These are phyloP conservation scores for Apodemia hepburni DNA, from an alignment of 2,888 invertebrate genomes.

Conservation along the genomic window DNA sequence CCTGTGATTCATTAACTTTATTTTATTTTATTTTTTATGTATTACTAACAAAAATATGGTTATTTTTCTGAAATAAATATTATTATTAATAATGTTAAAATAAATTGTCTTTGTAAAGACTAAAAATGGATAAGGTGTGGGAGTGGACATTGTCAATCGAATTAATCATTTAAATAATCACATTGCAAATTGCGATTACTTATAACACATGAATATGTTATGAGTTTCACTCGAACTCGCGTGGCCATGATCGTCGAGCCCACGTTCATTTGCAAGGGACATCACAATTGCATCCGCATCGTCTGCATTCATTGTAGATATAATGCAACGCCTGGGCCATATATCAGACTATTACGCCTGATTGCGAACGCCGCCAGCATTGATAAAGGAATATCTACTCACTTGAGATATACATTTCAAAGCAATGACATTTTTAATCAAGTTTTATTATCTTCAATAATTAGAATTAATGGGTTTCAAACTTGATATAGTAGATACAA, in stretches of 20 bases:
- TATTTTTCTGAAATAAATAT: too few relatives aligned
- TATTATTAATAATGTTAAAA: too few relatives aligned
- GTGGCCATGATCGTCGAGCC: constrained; percentile 35
- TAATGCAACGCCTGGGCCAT: constrained; percentile 41
- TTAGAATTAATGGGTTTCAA: not conserved
- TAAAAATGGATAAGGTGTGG: not conserved
- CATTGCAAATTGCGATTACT: constrained; percentile 19
- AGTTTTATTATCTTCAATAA: constrained; percentile 6
- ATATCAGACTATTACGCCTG: constrained; percentile 65
- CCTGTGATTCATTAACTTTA: too few relatives aligned
- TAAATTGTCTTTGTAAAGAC: too few relatives aligned
- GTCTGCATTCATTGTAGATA: constrained; percentile 37
- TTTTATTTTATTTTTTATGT: too few relatives aligned
- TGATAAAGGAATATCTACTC: constrained; percentile 59
- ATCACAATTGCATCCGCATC: constrained; percentile 54
- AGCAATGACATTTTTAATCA: constrained; percentile 18
- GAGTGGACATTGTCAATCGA: not conserved
- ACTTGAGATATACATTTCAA: constrained; percentile 21
- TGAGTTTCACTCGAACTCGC: constrained; percentile 17
- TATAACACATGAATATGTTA: constrained; percentile 31
- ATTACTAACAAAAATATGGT: too few relatives aligned
- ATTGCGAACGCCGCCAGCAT: constrained; percentile 64
- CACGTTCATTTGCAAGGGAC: constrained; percentile 58
- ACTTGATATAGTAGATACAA: not conserved
- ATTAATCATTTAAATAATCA: constrained; percentile 9